Evolutionary conservation across 2,113 vertebrate genomes (phyloP).

Genomic region (Hepsetus odoe): DNA sequence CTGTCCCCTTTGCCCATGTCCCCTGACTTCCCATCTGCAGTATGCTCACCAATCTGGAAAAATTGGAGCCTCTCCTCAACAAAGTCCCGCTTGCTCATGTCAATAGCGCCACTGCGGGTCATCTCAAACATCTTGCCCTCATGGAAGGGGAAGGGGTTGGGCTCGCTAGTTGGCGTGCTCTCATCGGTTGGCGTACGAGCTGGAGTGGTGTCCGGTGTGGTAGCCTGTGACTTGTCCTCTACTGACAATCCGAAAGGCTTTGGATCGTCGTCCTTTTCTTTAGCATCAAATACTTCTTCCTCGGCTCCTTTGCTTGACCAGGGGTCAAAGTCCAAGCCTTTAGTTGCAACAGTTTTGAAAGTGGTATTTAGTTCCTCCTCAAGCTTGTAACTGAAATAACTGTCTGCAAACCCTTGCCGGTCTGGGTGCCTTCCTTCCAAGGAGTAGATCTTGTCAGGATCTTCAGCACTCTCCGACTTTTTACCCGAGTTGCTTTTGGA

Average conservation of each 20-base stretch:
- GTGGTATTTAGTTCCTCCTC: constrained; percentile 95
- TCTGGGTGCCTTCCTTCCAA: constrained; percentile 96
- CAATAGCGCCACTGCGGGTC: constrained; percentile 99
- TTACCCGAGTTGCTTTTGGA: constrained; percentile 78
- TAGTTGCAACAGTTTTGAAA: constrained; percentile 97
- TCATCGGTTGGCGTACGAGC: constrained; percentile 99
- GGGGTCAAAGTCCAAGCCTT: constrained; percentile 97
- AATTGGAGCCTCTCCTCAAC: constrained; percentile 99
- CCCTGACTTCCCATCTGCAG: constrained; percentile 99
- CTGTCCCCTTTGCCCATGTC: constrained; percentile 96
- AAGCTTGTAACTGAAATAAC: constrained; percentile 95
- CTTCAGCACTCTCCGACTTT: constrained; percentile 75
- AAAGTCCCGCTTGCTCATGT: constrained; percentile 99
- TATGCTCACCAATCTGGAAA: constrained; percentile 99
- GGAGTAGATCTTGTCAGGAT: constrained; percentile 86
- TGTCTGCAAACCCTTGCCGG: constrained; percentile 86
- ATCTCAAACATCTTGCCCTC: constrained; percentile 99
- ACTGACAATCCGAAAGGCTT: constrained; percentile 95
- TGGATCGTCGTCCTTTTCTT: constrained; percentile 91
- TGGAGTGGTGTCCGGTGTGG: constrained; percentile 97
- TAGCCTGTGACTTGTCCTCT: constrained; percentile 97
- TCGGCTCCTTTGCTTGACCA: constrained; percentile 94
- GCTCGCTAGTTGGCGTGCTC: constrained; percentile 99
- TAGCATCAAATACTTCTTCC: constrained; percentile 91
- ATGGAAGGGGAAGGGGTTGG: constrained; percentile 99